phyloP scores from a whole-genome alignment of 2,113 vertebrate genomes.

The Junco hyemalis region DNA sequence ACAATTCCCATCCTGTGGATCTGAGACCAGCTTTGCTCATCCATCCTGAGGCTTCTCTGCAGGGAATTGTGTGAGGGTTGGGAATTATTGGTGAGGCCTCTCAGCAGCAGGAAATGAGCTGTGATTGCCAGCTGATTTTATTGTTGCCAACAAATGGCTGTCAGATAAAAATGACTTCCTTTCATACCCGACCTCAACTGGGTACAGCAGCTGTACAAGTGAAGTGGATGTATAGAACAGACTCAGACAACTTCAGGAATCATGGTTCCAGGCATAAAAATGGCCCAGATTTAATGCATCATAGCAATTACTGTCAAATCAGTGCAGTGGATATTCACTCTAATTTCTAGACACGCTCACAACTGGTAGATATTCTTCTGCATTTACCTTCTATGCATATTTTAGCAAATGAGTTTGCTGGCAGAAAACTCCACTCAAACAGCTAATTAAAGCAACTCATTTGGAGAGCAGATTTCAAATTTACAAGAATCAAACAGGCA shows the following conservation, averaged over 20 bases:
- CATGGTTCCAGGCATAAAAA: background rate
- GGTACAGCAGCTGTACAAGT: background rate
- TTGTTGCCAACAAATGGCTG: background rate
- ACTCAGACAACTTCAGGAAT: background rate
- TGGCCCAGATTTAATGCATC: background rate
- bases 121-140: background rate
- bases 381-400: background rate
- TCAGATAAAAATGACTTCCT: background rate
- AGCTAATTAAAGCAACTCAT: slow-evolving; percentile 27
- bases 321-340: background rate
- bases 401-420: slow-evolving; percentile 17
- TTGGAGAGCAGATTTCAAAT: background rate
- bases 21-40: background rate
- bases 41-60: background rate
- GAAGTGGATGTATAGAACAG: background rate
- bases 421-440: background rate
- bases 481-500: background rate
- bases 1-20: background rate
- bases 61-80: background rate
- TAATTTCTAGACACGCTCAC: background rate
- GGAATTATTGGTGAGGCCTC: background rate
- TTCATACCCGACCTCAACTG: background rate
- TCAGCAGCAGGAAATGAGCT: background rate
- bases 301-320: background rate
- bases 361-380: background rate